phyloP scores from a whole-genome alignment of 1,140 invertebrate genomes.

The Solenopsis invicta region DNA sequence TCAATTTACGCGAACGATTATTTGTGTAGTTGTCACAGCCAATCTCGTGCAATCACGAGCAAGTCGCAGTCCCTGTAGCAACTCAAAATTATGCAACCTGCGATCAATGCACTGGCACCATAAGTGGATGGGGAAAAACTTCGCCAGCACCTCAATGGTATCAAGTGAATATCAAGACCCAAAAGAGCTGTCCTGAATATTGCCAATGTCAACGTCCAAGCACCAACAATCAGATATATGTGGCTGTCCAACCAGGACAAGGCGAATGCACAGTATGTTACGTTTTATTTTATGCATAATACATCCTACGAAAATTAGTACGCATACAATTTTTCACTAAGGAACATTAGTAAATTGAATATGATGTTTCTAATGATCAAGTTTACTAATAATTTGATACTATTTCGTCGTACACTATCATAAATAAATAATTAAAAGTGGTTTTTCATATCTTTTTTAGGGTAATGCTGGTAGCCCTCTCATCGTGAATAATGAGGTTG shows the following conservation, averaged over 20 bases:
- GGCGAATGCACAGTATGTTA: too few relatives aligned
- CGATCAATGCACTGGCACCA: neutral
- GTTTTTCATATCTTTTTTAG: constrained; percentile 73
- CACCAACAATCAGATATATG: constrained; percentile 26
- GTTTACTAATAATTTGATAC: neutral
- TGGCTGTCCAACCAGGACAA: too few relatives aligned
- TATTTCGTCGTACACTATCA: neutral
- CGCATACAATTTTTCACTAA: neutral
- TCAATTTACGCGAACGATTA: neutral
- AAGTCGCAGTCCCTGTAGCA: constrained; percentile 27
- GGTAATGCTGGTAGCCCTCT: constrained; percentile 89
- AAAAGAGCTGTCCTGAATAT: neutral
- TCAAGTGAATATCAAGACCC: neutral
- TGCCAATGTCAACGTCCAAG: neutral
- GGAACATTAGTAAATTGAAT: neutral
- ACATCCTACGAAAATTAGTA: neutral
- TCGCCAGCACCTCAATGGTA: neutral
- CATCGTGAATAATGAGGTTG: constrained; percentile 84
- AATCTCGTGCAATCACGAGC: neutral
- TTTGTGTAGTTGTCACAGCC: neutral
- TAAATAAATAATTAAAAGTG: constrained; percentile 26
- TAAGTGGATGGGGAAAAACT: constrained; percentile 16
- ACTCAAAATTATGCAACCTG: neutral
- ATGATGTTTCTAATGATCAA: neutral
- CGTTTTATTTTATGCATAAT: constrained; percentile 13